A percentile compares a stretch with the other conserved stretches of the same genome.
Conservation (phyloP, 1,140 invertebrate species). For the Pseudomyrmex dendroicus region DNA sequence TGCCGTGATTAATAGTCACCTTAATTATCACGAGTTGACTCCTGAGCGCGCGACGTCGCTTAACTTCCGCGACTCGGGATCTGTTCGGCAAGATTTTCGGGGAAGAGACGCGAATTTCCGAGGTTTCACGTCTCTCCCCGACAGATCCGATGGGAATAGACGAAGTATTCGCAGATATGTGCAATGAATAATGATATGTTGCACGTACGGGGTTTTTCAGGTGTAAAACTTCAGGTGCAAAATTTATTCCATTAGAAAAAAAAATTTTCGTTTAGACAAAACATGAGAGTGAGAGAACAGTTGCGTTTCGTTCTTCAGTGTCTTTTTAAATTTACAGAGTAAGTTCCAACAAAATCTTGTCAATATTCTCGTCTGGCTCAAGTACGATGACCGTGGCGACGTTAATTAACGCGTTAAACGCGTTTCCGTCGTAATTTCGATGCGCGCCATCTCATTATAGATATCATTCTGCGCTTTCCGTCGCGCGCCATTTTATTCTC, state of each 20-base stretch:
- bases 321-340: conserved; percentile 26
- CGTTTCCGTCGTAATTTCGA: conserved; percentile 34
- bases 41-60: conserved; percentile 34
- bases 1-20: conserved; percentile 65
- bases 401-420: conserved; percentile 35
- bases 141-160: neutral
- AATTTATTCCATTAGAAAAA: conserved; percentile 40
- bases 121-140: too few species aligned
- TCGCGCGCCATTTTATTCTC: conserved; percentile 33
- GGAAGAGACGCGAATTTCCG: neutral
- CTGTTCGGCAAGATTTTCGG: conserved; percentile 34
- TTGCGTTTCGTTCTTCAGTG: neutral
- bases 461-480: conserved; percentile 11
- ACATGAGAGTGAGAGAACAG: neutral
- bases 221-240: conserved; percentile 31
- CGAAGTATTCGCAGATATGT: neutral
- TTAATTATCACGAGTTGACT: conserved; percentile 66
- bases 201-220: neutral
- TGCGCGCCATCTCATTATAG: conserved; percentile 19
- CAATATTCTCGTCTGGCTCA: conserved; percentile 10
- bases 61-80: conserved; percentile 28
- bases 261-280: conserved; percentile 22
- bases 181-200: neutral
- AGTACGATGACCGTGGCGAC: neutral
- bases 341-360: neutral